Evolutionary conservation across 2,797 vertebrate species (phyloP).

Genomic region (Rhynchotus rufescens): DNA sequence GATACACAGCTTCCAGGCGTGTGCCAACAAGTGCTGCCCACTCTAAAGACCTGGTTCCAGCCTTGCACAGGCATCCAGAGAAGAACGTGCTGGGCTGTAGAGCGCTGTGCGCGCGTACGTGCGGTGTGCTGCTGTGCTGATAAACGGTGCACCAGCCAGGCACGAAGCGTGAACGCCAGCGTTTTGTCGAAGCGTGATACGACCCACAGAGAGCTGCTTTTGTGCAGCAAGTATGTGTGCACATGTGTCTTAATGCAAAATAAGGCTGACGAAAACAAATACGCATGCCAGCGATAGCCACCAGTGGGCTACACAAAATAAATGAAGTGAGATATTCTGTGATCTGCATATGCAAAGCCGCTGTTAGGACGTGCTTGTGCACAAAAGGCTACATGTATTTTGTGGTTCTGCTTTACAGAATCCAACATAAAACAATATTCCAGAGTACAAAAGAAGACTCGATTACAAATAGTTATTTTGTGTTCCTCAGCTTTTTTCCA

Average conservation of each 20-base stretch:
- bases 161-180: accelerated
- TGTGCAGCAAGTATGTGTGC: accelerated
- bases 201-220: not conserved
- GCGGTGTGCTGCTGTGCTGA: not conserved
- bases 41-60: not conserved
- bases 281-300: not conserved
- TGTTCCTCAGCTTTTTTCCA: not conserved
- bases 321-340: not conserved
- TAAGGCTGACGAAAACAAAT: not conserved
- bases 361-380: not conserved
- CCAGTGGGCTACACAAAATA: not conserved
- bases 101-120: not conserved
- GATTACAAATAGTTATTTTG: not conserved
- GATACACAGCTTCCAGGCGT: not conserved
- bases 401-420: not conserved
- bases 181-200: not conserved
- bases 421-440: not conserved
- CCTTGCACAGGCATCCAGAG: not conserved
- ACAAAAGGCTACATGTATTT: accelerated
- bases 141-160: not conserved
- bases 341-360: not conserved
- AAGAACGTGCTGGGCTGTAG: not conserved
- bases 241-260: not conserved
- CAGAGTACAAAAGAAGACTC: not conserved
- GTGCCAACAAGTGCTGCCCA: not conserved